A percentile compares a stretch with the other conserved stretches of the same genome.
Evolutionary conservation across 35 echinoderm and acorn worm genomes (phyloP).

Genomic region (Lytechinus pictus): DNA sequence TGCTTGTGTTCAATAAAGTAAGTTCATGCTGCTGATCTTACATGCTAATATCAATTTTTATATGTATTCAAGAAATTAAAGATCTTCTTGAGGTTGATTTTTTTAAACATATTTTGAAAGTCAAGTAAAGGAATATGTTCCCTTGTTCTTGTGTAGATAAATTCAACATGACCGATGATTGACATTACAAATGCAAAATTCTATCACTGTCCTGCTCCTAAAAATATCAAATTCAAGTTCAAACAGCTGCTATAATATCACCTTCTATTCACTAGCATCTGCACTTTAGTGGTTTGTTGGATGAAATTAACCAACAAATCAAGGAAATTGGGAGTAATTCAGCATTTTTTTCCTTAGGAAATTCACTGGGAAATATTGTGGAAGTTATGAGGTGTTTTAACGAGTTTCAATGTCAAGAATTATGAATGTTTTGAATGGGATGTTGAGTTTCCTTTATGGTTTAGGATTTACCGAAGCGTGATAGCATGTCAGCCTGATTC

Average conservation of each 20-base stretch:
- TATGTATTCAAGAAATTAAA: too few relatives aligned
- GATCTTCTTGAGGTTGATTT: too few relatives aligned
- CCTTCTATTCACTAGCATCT: not conserved
- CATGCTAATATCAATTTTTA: too few relatives aligned
- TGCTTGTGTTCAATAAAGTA: too few relatives aligned
- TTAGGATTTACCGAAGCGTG: not conserved
- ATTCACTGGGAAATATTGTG: slow-evolving; percentile 23
- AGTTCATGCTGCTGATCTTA: too few relatives aligned
- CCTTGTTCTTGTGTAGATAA: not conserved
- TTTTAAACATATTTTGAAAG: too few relatives aligned
- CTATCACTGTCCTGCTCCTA: too few relatives aligned
- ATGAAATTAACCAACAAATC: not conserved
- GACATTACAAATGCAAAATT: not conserved
- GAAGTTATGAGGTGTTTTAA: not conserved
- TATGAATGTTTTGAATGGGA: not conserved
- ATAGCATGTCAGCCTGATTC: not conserved
- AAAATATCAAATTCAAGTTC: not conserved
- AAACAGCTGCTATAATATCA: not conserved
- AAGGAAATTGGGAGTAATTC: slow-evolving; percentile 28
- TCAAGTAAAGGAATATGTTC: not conserved
- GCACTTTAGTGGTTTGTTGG: not conserved
- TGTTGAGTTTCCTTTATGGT: not conserved
- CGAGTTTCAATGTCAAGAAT: not conserved
- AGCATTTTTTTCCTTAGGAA: slow-evolving; percentile 28
- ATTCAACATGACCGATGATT: not conserved